Conservation (phyloP, 2,113 vertebrate species). For the Echinops telfairi region DNA sequence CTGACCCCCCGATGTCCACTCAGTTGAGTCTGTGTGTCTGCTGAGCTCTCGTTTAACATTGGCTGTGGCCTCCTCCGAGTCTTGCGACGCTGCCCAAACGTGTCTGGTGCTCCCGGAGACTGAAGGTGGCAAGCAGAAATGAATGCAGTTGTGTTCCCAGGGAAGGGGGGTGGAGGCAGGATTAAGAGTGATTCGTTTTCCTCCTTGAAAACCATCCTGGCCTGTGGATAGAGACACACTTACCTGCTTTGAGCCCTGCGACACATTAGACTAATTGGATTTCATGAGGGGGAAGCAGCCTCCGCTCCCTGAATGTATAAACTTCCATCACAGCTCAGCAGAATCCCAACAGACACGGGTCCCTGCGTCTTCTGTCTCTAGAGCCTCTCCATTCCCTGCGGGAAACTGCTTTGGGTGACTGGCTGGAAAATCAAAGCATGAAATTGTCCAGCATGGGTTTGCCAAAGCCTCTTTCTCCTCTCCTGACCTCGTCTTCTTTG, state of each 20-base stretch:
- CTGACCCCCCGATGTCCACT: conserved; percentile 8
- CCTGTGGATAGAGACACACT: neutral
- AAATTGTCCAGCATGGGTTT: neutral
- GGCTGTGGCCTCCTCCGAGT: conserved; percentile 53
- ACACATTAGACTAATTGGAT: conserved; percentile 29
- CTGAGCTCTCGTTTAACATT: conserved; percentile 52
- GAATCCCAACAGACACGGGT: neutral
- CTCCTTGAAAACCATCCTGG: conserved; percentile 27
- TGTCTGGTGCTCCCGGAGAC: conserved; percentile 30
- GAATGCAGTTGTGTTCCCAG: neutral
- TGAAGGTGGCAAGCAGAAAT: neutral
- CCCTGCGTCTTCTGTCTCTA: neutral
- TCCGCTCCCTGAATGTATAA: neutral
- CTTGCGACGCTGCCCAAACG: conserved; percentile 29
- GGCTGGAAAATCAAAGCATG: neutral
- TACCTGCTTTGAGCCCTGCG: neutral
- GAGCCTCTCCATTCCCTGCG: neutral
- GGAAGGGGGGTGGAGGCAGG: neutral
- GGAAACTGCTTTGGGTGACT: neutral
- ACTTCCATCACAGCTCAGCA: neutral
- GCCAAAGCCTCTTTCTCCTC: conserved; percentile 13
- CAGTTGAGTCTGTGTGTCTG: conserved; percentile 15
- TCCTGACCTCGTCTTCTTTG: conserved; percentile 59
- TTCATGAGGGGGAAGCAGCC: neutral
- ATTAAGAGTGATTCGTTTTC: conserved; percentile 38